Conservation (phyloP, 2,888 invertebrate species). For the Tineola bisselliella region DNA sequence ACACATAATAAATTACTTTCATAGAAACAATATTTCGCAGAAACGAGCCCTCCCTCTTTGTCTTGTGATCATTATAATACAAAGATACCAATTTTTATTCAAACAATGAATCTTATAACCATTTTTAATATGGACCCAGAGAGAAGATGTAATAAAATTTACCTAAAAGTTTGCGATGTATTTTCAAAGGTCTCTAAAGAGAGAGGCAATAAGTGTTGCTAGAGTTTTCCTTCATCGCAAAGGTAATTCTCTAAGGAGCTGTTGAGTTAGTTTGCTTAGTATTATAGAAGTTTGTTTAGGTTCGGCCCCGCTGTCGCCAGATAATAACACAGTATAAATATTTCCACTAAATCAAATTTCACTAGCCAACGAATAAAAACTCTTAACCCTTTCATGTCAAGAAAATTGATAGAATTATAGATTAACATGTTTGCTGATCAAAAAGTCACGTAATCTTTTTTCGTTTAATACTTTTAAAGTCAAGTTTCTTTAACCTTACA, state of each 20-base stretch:
- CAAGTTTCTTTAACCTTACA: too few species aligned
- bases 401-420: background rate
- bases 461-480: too few species aligned
- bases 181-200: slow-evolving; percentile 1
- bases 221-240: slow-evolving; percentile 44
- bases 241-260: slow-evolving; percentile 47
- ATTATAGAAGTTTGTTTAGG: slow-evolving; percentile 54
- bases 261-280: slow-evolving; percentile 49
- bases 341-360: slow-evolving; percentile 38
- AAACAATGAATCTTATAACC: background rate
- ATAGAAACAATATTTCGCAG: background rate
- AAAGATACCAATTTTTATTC: background rate
- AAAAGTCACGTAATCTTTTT: background rate
- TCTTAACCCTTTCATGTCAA: background rate
- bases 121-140: background rate
- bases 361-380: background rate
- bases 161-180: background rate
- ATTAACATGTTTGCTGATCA: background rate
- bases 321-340: slow-evolving; percentile 54
- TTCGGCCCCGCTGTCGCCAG: slow-evolving; percentile 34
- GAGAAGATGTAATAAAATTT: background rate
- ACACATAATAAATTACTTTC: slow-evolving; percentile 4
- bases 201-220: slow-evolving; percentile 42
- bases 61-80: background rate
- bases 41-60: too few species aligned